These are phyloP conservation scores for Eciton burchellii DNA, from an alignment of 1,140 invertebrate genomes.

Conservation along the genomic window DNA sequence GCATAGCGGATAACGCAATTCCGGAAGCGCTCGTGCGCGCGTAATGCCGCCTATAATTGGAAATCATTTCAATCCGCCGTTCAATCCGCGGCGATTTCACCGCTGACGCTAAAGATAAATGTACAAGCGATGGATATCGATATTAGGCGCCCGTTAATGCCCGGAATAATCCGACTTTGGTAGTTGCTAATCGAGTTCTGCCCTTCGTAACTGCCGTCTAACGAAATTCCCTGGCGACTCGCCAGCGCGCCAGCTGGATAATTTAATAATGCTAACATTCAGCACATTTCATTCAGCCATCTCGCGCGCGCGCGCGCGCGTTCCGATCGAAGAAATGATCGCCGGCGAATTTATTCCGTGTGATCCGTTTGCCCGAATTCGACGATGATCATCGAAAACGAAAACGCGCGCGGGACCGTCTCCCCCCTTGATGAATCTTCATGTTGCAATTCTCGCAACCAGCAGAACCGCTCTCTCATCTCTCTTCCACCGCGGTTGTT, in stretches of 20 bases:
- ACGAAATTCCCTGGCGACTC: slow-evolving; percentile 30
- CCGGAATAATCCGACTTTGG: slow-evolving; percentile 42
- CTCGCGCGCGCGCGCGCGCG: not conserved
- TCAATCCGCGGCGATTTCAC: too few relatives aligned
- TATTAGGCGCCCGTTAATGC: not conserved
- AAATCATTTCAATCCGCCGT: not conserved
- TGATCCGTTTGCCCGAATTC: too few relatives aligned
- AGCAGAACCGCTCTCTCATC: too few relatives aligned
- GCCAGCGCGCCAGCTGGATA: slow-evolving; percentile 6
- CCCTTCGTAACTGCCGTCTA: slow-evolving; percentile 12
- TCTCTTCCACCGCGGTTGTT: too few relatives aligned
- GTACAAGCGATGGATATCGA: slow-evolving; percentile 27
- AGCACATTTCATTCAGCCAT: slow-evolving; percentile 18
- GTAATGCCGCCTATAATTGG: too few relatives aligned
- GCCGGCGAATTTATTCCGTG: too few relatives aligned
- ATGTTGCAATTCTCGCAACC: too few relatives aligned
- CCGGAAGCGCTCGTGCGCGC: too few relatives aligned
- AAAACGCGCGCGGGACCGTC: too few relatives aligned
- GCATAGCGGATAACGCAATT: too few relatives aligned
- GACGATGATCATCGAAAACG: too few relatives aligned
- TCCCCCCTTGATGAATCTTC: too few relatives aligned
- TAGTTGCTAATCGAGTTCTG: slow-evolving; percentile 52
- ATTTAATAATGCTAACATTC: slow-evolving; percentile 38
- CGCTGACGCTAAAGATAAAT: not conserved
- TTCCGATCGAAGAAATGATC: not conserved